phyloP scores from a whole-genome alignment of 2,888 invertebrate species.

The Carabus problematicus region DNA sequence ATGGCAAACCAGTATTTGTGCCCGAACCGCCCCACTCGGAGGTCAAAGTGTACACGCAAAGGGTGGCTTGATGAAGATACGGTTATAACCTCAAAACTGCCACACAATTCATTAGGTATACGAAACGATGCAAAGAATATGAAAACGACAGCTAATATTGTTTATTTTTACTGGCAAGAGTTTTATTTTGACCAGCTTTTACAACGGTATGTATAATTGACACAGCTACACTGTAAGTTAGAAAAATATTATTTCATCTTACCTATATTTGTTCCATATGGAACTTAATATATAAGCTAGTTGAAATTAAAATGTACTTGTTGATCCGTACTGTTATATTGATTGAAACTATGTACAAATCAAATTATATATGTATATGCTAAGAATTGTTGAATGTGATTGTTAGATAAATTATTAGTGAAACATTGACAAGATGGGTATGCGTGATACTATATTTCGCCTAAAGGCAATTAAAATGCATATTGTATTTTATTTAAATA shows the following conservation, averaged over 20 bases:
- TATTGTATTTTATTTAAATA: slow-evolving; percentile 39
- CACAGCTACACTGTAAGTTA: neutral
- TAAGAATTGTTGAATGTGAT: slow-evolving; percentile 28
- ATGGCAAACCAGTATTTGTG: slow-evolving; percentile 69
- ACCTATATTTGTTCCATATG: neutral
- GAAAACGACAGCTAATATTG: neutral
- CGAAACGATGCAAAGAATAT: slow-evolving; percentile 11
- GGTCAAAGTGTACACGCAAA: slow-evolving; percentile 53
- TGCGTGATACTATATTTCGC: slow-evolving; percentile 17
- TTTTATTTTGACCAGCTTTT: slow-evolving; percentile 32
- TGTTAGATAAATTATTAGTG: slow-evolving; percentile 15
- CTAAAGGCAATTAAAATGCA: slow-evolving; percentile 30
- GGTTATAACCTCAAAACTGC: slow-evolving; percentile 29
- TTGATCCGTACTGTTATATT: no score
- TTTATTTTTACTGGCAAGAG: slow-evolving; percentile 16
- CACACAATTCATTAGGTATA: slow-evolving; percentile 18
- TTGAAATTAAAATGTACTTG: no score
- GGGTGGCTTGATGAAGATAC: slow-evolving; percentile 36
- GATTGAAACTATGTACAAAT: slow-evolving; percentile 23
- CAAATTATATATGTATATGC: slow-evolving; percentile 21
- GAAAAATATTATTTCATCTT: neutral
- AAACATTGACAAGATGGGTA: slow-evolving; percentile 13
- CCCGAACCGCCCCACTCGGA: slow-evolving; percentile 63
- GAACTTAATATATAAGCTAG: neutral
- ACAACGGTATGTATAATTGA: neutral